Evolutionary conservation across 2,888 invertebrate genomes (phyloP), one percentile per base, ranked within the genome.

Genomic region (Coleophora flavipennella): DNA sequence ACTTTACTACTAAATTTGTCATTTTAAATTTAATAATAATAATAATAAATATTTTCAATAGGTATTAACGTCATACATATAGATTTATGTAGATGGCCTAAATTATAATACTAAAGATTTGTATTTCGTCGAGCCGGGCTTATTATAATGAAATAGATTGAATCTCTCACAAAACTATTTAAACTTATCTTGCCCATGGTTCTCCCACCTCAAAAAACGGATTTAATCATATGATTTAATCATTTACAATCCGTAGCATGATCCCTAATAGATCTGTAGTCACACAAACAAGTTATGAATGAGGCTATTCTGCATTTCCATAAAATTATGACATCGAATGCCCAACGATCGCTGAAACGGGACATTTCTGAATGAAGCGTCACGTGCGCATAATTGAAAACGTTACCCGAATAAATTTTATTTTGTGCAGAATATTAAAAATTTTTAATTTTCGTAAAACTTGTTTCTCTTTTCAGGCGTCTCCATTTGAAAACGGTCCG

Each of bases 1-100:
- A 20, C 20, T 20, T 67, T 55, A 71, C 76, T 80, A 79, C 71
- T 68, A 73, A 77, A 77, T 80, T 80, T 83, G 78, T 81, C 72
- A 76, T 77, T 76, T 43, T 38, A 38, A 40, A 40, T 42, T 65
- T 59, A 58, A 76, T 79, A 57, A 55, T 50, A 44, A 51, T 50
- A 40, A 64, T 59, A 58, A 76, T 79, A 80, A 76, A 80, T 77
- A 79, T 62, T 59, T 53, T 11, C 20, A 20, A 20, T 20, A 20
- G 6, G 20, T 20, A 20, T 3, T 69, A 69, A 66, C 69, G 59
- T 69, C 62, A 65, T 67, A 76, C 44, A 42, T 67, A 76, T 78
- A 78, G 77, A 73, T 76, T 77, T 71, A 75, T 75, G 64, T 74
- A 38, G 40, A 41, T 41, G 43, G 38, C 36, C 41, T 40, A 43